Conservation (phyloP, 1,140 invertebrate genomes). For the Oscheius sp. region DNA sequence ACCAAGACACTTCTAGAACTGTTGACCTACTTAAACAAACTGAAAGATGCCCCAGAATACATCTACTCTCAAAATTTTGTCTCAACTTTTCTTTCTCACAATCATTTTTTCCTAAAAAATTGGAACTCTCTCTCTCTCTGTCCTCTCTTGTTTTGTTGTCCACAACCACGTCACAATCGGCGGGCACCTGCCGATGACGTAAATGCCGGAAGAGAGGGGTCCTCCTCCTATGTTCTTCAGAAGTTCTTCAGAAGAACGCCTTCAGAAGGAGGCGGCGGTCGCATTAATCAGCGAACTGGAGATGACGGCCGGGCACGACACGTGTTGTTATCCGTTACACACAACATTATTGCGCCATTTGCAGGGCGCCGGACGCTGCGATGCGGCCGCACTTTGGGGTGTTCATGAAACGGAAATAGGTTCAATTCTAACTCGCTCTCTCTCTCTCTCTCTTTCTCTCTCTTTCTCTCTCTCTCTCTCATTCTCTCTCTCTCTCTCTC, state of each 20-base stretch:
- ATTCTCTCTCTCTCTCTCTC: not conserved
- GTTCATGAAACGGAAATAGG: not conserved
- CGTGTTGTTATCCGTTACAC: slow-evolving; percentile 13
- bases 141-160: not conserved
- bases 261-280: no score
- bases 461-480: not conserved
- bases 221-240: no score
- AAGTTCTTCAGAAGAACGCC: no score
- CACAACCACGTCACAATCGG: not conserved
- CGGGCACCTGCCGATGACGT: not conserved
- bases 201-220: not conserved
- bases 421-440: not conserved
- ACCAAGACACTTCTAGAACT: no score
- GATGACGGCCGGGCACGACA: not conserved
- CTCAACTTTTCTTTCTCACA: not conserved
- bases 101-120: not conserved
- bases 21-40: no score
- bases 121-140: not conserved
- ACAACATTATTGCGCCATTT: slow-evolving; percentile 10
- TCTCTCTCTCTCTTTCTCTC: not conserved
- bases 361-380: not conserved
- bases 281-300: not conserved
- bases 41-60: no score
- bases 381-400: not conserved
- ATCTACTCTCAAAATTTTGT: no score